Percentiles rank a stretch among this genome's conserved stretches.
Conservation (phyloP, 1,140 invertebrate species). For the Anthonomus grandis region DNA sequence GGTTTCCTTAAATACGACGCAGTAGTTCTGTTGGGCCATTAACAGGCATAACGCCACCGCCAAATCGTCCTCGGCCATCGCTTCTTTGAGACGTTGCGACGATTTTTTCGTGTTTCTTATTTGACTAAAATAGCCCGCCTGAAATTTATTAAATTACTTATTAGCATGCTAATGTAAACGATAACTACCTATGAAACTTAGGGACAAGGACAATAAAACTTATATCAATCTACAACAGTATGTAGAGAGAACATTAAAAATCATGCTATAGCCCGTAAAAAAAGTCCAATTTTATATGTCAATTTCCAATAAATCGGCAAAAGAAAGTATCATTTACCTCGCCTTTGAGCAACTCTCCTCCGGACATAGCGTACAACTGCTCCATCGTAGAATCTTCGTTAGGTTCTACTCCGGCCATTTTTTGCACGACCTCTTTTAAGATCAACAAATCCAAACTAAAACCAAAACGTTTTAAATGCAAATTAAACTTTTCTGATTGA, state of each 20-base stretch:
- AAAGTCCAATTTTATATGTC: too few species aligned
- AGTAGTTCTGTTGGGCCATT: conserved; percentile 96
- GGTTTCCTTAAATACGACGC: conserved; percentile 84
- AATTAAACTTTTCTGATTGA: neutral
- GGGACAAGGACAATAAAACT: too few species aligned
- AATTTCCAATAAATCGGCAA: too few species aligned
- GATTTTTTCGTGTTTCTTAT: conserved; percentile 96
- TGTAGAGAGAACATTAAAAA: conserved; percentile 6
- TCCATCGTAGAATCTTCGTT: conserved; percentile 95
- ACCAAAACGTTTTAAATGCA: too few species aligned
- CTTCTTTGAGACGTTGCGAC: conserved; percentile 92
- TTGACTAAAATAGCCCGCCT: conserved; percentile 95
- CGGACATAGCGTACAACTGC: conserved; percentile 93
- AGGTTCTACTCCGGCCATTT: conserved; percentile 98
- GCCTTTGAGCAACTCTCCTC: conserved; percentile 90
- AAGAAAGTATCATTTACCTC: conserved; percentile 80
- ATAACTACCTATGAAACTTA: too few species aligned
- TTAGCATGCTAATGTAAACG: too few species aligned
- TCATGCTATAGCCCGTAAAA: too few species aligned
- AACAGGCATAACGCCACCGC: conserved; percentile 90
- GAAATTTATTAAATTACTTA: too few species aligned
- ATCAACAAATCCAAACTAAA: conserved; percentile 89
- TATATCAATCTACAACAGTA: too few species aligned
- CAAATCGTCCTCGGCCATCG: conserved; percentile 81
- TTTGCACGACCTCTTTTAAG: conserved; percentile 96